Conservation (phyloP, 2,113 vertebrate species). For the Myiozetetes cayanensis region DNA sequence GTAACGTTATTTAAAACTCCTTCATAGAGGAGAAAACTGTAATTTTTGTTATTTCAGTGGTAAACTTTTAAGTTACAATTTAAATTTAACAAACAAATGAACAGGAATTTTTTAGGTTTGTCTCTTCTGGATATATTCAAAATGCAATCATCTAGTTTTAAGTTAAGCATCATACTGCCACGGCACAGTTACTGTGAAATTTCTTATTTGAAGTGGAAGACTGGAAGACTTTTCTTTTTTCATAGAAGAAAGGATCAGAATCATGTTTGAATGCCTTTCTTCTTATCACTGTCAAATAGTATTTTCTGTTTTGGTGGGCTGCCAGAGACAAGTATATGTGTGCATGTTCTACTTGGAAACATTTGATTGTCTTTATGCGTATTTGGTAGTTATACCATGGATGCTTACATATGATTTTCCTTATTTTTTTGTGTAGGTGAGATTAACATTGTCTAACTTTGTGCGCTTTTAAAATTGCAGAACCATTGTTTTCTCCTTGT, state of each 20-base stretch:
- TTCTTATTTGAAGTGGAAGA: background rate
- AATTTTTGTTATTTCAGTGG: background rate
- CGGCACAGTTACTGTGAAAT: background rate
- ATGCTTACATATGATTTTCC: background rate
- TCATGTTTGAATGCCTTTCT: background rate
- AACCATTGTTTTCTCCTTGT: background rate
- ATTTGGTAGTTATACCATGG: background rate
- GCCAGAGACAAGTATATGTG: background rate
- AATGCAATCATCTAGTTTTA: background rate
- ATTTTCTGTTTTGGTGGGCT: background rate
- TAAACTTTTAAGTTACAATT: background rate
- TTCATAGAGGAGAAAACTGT: background rate
- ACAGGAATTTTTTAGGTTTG: background rate
- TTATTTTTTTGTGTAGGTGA: background rate
- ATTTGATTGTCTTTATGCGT: background rate
- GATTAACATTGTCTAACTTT: background rate
- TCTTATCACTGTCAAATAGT: background rate
- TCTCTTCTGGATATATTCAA: background rate
- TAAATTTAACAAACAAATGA: background rate
- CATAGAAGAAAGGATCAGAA: background rate
- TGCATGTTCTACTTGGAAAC: background rate
- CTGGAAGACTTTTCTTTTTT: background rate
- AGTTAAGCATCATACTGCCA: background rate
- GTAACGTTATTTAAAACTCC: background rate
- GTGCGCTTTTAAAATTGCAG: background rate